Evolutionary conservation across 1,140 invertebrate genomes (phyloP).

Genomic region (Cephus cinctus): DNA sequence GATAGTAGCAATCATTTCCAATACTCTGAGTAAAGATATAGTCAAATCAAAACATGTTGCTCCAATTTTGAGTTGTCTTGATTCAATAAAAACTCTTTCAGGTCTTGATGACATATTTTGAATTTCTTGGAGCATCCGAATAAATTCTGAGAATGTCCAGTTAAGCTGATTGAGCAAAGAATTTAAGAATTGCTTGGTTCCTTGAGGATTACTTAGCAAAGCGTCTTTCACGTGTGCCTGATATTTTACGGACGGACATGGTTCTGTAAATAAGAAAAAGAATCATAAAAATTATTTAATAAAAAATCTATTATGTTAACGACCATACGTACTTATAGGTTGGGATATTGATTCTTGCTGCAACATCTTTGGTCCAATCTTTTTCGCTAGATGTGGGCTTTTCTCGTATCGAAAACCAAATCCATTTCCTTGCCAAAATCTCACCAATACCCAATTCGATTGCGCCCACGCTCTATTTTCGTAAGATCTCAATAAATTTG

Average conservation of each 20-base stretch:
- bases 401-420: constrained; percentile 77
- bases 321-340: constrained; percentile 51
- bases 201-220: constrained; percentile 46
- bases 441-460: constrained; percentile 80
- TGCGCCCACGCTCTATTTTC: constrained; percentile 84
- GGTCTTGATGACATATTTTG: constrained; percentile 58
- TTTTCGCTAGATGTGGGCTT: constrained; percentile 60
- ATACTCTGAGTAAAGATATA: constrained; percentile 69
- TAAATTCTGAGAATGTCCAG: constrained; percentile 88
- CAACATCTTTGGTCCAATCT: constrained; percentile 50
- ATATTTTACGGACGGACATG: constrained; percentile 62
- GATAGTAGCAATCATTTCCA: constrained; percentile 77
- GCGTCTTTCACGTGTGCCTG: constrained; percentile 59
- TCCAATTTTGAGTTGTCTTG: constrained; percentile 79
- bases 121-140: constrained; percentile 83
- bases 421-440: constrained; percentile 83
- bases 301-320: background rate
- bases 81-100: constrained; percentile 69
- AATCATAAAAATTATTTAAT: constrained; percentile 5
- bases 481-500: constrained; percentile 72
- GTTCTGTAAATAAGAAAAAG: constrained; percentile 51
- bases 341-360: constrained; percentile 51
- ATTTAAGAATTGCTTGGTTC: constrained; percentile 69
- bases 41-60: constrained; percentile 79
- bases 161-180: constrained; percentile 81